Evolutionary conservation across 2,888 invertebrate species (phyloP).

Genomic region (Sicus ferrugineus): DNA sequence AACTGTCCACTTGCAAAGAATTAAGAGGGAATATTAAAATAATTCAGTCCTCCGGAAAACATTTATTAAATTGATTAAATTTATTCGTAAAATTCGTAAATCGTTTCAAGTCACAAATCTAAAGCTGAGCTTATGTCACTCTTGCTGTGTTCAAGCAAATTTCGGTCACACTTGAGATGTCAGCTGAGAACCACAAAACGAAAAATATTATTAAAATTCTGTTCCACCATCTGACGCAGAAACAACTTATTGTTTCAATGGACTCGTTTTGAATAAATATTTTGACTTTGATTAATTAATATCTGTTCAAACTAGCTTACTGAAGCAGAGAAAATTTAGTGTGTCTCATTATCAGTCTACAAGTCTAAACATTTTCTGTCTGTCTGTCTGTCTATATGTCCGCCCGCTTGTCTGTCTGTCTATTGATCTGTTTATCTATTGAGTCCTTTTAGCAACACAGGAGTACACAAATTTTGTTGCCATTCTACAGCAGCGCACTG

Average conservation of each 20-base stretch:
- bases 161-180: constrained; percentile 53
- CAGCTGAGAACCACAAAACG: constrained; percentile 9
- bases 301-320: too few relatives aligned
- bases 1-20: not conserved
- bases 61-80: not conserved
- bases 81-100: not conserved
- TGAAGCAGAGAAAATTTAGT: too few relatives aligned
- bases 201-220: constrained; percentile 26
- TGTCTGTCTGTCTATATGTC: too few relatives aligned
- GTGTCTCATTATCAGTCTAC: too few relatives aligned
- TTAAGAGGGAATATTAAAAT: not conserved
- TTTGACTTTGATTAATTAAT: constrained; percentile 35
- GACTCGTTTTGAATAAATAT: constrained; percentile 21
- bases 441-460: too few relatives aligned
- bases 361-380: too few relatives aligned
- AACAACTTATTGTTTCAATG: not conserved
- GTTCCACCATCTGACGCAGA: constrained; percentile 17
- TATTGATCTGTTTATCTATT: too few relatives aligned
- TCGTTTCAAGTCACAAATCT: not conserved
- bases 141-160: not conserved
- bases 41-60: not conserved
- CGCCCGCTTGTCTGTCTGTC: too few relatives aligned
- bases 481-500: too few relatives aligned
- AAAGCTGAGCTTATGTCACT: constrained; percentile 52
- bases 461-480: too few relatives aligned